phyloP scores from a whole-genome alignment of 2,113 vertebrate species.

The Baryphthengus martii region DNA sequence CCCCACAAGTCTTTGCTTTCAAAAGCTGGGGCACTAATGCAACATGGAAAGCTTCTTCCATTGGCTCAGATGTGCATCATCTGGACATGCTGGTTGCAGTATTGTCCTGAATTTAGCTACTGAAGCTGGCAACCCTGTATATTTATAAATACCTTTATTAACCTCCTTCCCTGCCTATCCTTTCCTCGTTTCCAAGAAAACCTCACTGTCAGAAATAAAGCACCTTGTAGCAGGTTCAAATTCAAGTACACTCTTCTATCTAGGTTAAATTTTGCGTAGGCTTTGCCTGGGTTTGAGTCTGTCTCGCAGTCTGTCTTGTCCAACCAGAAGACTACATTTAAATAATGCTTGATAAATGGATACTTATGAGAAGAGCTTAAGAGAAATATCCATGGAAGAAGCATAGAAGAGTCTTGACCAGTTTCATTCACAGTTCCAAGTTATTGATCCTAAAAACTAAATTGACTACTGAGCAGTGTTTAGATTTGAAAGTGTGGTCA shows the following conservation, averaged over 20 bases:
- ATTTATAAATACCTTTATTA: background rate
- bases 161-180: background rate
- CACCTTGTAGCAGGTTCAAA: background rate
- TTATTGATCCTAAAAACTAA: background rate
- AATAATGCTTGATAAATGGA: background rate
- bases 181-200: background rate
- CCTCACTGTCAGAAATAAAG: background rate
- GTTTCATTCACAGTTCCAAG: background rate
- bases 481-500: background rate
- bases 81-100: background rate
- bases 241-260: background rate
- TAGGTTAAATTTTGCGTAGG: constrained; percentile 13
- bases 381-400: background rate
- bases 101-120: background rate
- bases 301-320: background rate
- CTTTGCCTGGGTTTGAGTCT: background rate
- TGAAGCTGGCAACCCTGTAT: background rate
- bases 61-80: background rate
- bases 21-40: background rate
- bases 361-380: background rate
- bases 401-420: background rate
- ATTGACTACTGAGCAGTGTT: background rate
- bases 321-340: background rate
- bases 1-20: background rate
- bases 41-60: background rate